These are phyloP conservation scores for Isichthys henryi DNA, from an alignment of 2,113 vertebrate species.

Conservation along the genomic window DNA sequence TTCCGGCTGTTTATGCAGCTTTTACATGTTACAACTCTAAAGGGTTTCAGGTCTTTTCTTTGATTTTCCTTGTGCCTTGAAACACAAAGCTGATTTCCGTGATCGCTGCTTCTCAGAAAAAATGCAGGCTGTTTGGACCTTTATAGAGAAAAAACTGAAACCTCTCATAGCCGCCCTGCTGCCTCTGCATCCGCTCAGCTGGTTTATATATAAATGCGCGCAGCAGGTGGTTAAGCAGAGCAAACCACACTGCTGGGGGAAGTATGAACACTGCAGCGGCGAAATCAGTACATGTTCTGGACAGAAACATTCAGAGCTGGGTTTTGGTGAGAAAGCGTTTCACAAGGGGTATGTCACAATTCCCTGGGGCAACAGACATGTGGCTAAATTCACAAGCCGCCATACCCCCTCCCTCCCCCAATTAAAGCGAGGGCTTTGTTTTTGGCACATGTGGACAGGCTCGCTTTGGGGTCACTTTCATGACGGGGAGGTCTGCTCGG, in stretches of 20 bases:
- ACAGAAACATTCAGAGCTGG: not conserved
- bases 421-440: not conserved
- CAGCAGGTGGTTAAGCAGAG: not conserved
- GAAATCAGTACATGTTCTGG: not conserved
- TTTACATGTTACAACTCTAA: not conserved
- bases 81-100: not conserved
- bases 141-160: not conserved
- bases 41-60: not conserved
- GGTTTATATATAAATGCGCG: not conserved
- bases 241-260: not conserved
- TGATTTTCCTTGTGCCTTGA: not conserved
- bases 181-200: not conserved
- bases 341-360: not conserved
- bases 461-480: not conserved
- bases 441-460: not conserved
- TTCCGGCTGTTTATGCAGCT: not conserved
- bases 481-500: not conserved
- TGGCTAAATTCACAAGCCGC: not conserved
- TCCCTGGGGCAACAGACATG: not conserved
- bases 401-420: not conserved
- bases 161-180: not conserved
- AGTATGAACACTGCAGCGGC: not conserved
- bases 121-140: not conserved
- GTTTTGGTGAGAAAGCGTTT: not conserved
- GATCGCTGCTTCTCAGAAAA: not conserved